Evolutionary conservation across 2,113 vertebrate genomes (phyloP), one percentile per base, ranked within the genome.

Genomic region (Calypte anna): DNA sequence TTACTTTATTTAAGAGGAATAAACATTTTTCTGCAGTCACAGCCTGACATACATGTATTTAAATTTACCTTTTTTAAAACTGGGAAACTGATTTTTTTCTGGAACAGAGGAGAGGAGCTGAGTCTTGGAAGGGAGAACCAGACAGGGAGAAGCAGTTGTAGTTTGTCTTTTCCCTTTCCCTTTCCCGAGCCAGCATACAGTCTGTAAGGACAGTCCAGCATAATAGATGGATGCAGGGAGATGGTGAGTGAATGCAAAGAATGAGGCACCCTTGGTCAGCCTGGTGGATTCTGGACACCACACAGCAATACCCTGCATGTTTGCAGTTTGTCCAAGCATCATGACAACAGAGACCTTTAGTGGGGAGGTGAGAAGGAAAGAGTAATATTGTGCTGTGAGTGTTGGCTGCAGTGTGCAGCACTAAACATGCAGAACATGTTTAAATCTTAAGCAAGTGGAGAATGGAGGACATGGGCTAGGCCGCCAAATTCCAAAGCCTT

Each of bases 221-320:
- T 88, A 66, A 61, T 38, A 31, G 67, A 53, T n/a, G 36, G 78
- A 69, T 62, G 17, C 82, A 86, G 76, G 33, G 90, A 95, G 91
- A 90, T 94, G 88, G 91, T 63, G 91, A 90, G 61, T 76, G 73
- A 79, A 82, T 58, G 84, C 55, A 64, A 86, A 86, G 88, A 90
- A 69, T 36, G 58, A 86, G 54, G 66, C 54, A 8, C 27, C 91
- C 44, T 57, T 82, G 86, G 91, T 93, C 86, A 91, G 80, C 58
- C 57, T 88, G 66, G 16, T 72, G 83, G 81, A 61, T 92, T 75
- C 83, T 89, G 77, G 70, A 62, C 36, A 33, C 66, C 40, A 22
- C 53, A 25, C 44, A 54, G 77, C 40, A 57, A 27, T 75, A 70
- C 33, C 46, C 38, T 0, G 1, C 69, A 48, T 88, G 64, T 2